phyloP scores from a whole-genome alignment of 2,113 vertebrate genomes.

The Podiceps cristatus region DNA sequence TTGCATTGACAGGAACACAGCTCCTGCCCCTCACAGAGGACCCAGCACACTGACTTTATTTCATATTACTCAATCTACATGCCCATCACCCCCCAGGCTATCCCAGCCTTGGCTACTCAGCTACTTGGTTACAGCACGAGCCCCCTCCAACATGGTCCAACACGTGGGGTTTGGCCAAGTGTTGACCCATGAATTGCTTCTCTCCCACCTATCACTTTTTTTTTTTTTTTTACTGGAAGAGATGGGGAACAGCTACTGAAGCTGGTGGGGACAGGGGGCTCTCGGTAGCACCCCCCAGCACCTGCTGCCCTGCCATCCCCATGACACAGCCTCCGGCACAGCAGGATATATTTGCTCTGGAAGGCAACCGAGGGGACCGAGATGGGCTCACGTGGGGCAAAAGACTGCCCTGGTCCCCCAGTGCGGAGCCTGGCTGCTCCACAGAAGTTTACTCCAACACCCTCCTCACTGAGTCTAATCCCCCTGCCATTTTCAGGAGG shows the following conservation, averaged over 20 bases:
- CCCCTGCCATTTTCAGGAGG: neutral
- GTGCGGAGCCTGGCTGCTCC: neutral
- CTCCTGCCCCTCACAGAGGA: neutral
- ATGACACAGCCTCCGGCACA: fast-evolving
- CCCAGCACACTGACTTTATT: neutral
- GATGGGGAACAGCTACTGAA: neutral
- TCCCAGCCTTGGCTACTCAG: neutral
- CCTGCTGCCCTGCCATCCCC: fast-evolving
- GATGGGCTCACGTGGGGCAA: fast-evolving
- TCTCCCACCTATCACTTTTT: neutral
- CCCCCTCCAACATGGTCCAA: neutral
- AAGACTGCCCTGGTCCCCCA: neutral
- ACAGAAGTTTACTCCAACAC: neutral
- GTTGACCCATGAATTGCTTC: neutral
- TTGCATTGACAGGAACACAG: neutral
- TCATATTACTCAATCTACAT: neutral
- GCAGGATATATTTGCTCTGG: neutral
- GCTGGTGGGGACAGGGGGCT: neutral
- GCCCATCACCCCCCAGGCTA: fast-evolving
- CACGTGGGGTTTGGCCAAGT: neutral
- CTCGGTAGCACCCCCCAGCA: neutral
- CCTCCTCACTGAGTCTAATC: neutral
- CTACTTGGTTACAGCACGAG: fast-evolving
- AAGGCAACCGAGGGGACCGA: neutral
- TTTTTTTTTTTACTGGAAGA: neutral